phyloP scores from a whole-genome alignment of 1,140 invertebrate genomes.

The Belonocnema kinseyi region DNA sequence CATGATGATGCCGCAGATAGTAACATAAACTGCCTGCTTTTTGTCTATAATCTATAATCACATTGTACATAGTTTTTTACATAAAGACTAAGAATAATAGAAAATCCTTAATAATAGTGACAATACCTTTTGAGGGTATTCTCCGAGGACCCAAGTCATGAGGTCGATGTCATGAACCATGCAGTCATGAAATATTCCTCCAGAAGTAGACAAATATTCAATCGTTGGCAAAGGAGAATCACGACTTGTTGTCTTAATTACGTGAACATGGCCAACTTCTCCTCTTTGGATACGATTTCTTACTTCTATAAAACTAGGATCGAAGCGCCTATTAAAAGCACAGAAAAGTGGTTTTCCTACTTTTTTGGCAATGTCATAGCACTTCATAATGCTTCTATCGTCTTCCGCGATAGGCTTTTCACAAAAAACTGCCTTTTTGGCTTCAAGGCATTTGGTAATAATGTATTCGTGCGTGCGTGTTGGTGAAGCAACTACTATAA shows the following conservation, averaged over 20 bases:
- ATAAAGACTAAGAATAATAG: no score
- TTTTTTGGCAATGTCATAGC: constrained; percentile 78
- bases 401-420: constrained; percentile 83
- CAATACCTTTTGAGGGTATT: constrained; percentile 75
- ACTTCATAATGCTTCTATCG: constrained; percentile 75
- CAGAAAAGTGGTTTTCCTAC: constrained; percentile 78
- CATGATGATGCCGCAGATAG: no score
- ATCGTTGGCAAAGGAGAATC: constrained; percentile 80
- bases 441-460: constrained; percentile 77
- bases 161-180: constrained; percentile 84
- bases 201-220: constrained; percentile 80
- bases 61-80: no score
- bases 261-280: constrained; percentile 79
- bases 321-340: constrained; percentile 84
- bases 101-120: no score
- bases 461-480: constrained; percentile 80
- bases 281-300: constrained; percentile 76
- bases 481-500: constrained; percentile 78
- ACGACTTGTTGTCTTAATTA: constrained; percentile 79
- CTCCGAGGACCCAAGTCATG: constrained; percentile 79
- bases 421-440: constrained; percentile 82
- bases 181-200: constrained; percentile 85
- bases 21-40: no score
- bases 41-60: no score
- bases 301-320: constrained; percentile 78